Base-by-base conservation (phyloP, 2,888 invertebrate species). In the Coenonympha glycerion region DNA sequence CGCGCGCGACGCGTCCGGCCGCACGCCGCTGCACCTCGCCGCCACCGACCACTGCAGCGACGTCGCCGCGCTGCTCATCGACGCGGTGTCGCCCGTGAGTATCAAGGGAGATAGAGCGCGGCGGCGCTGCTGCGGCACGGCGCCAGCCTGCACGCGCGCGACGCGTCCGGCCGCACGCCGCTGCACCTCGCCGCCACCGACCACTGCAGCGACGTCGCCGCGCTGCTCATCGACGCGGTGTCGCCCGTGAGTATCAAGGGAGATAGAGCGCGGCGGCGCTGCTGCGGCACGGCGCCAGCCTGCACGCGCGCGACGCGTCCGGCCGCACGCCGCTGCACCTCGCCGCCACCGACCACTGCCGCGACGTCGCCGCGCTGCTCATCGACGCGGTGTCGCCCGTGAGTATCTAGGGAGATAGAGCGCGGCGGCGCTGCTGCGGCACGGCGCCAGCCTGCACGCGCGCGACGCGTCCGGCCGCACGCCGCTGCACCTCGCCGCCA, bases 1-100 rank as follows among this genome's bases (percentile, higher is more conserved):
- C 59, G 26, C 52, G 48, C 15, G 49, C 11, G 58, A 81, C 65
- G 53, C 50, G 3, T 63, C 57, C 21, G 78, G 72, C 1, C 78
- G 85, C 60, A 71, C 78, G 42, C 72, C 83, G 48, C 65, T 84
- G 47, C 85, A 86, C 59, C 69, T 84, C 37, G 84, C 84, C 55
- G 79, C 74, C 6, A 72, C 69, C 61, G 77, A 76, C 64, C 72
- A 68, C 55, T 59, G 67, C 30, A 59, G 64, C 31, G 47, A 48
- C 16, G 72, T 67, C 19, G 57, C 68, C 28, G 49, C 50, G 1
- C 63, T 61, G 41, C 63, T 83, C 39, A 56, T 78, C 8, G 56
- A 62, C 0, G 52, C 53, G 47, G 59, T 65, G 11, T 51, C 55
- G 0, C 49, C 55, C 24, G 75, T 78, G 1, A 60, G 68, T 59